phyloP scores from a whole-genome alignment of 2,888 invertebrate genomes.

The Mimumesa dahlbomi region DNA sequence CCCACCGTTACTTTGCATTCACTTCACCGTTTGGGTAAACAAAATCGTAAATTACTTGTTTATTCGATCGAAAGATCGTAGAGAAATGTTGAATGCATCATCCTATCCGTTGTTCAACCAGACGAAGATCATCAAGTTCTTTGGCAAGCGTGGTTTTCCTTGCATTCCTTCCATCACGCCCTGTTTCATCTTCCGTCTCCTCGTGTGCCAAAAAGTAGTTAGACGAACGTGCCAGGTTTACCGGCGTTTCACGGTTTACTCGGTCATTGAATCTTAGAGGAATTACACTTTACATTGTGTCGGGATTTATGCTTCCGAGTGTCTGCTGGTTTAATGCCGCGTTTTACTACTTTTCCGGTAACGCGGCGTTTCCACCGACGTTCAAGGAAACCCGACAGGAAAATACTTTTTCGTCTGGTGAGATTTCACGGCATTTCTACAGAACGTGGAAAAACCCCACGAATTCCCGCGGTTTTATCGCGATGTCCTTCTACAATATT shows the following conservation, averaged over 20 bases:
- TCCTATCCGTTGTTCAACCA: conserved; percentile 38
- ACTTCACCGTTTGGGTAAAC: no score
- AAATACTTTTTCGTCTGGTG: no score
- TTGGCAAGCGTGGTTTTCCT: conserved; percentile 33
- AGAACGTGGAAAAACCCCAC: no score
- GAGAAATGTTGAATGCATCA: conserved; percentile 23
- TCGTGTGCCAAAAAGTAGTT: conserved; percentile 47
- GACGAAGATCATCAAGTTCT: conserved; percentile 33
- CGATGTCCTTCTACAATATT: no score
- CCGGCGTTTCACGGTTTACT: conserved; percentile 33
- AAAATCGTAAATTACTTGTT: no score
- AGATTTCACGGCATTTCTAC: no score
- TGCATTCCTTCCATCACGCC: conserved; percentile 25
- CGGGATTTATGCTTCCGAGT: background rate
- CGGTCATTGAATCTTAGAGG: conserved; percentile 31
- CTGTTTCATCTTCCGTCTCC: conserved; percentile 27
- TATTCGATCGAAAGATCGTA: background rate
- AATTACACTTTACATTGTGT: conserved; percentile 31
- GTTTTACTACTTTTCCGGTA: no score
- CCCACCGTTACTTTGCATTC: no score
- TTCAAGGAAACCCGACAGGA: no score
- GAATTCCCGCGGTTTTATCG: no score
- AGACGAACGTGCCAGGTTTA: conserved; percentile 24
- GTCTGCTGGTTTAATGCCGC: no score
- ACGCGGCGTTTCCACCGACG: no score